Percentiles rank a stretch among this genome's conserved stretches.
Conservation (phyloP, 2,797 vertebrate species). For the Furcifer pardalis region DNA sequence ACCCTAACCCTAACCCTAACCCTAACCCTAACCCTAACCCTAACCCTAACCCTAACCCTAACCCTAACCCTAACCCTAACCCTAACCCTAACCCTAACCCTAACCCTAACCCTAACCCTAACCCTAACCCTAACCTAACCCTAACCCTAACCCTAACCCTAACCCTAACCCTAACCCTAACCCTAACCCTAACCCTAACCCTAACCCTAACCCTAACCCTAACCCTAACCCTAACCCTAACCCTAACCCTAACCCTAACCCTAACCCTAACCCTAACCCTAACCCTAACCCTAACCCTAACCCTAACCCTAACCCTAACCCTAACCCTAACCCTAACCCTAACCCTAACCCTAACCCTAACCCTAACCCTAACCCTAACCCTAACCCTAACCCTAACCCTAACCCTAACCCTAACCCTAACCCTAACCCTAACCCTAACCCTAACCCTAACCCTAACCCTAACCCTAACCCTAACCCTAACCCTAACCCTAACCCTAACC, state of each 20-base stretch:
- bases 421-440: constrained; percentile 14
- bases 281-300: constrained; percentile 27
- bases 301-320: constrained; percentile 1
- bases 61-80: background rate
- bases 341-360: constrained; percentile 28
- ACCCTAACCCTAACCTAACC: background rate
- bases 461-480: constrained; percentile 7
- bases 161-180: background rate
- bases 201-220: constrained; percentile 14
- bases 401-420: constrained; percentile 26
- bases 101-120: background rate
- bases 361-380: constrained; percentile 25
- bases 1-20: background rate
- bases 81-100: constrained; percentile 17
- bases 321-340: constrained; percentile 24
- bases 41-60: too few species aligned
- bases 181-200: background rate
- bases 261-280: constrained; percentile 26
- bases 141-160: background rate
- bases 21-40: background rate
- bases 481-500: constrained; percentile 17
- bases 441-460: constrained; percentile 27
- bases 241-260: constrained; percentile 25
- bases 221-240: constrained; percentile 27
- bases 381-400: constrained; percentile 16